phyloP scores from a whole-genome alignment of 53 echinoderm and acorn worm species.

The Luidia sarsii region DNA sequence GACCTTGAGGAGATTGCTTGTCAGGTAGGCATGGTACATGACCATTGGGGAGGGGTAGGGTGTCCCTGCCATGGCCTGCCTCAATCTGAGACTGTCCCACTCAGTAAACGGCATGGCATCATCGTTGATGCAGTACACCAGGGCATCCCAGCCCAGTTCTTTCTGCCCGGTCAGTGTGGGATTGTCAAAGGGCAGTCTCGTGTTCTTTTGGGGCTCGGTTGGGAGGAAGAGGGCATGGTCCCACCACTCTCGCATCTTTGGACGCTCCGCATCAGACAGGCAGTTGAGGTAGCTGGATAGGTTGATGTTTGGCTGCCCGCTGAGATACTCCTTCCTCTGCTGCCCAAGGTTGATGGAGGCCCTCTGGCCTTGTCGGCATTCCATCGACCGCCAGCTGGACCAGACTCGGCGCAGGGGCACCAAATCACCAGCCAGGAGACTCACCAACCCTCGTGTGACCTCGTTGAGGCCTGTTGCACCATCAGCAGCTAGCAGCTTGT shows the following conservation, averaged over 20 bases:
- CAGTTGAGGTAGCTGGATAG: background rate
- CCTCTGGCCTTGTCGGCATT: slow-evolving; percentile 23
- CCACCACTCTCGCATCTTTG: slow-evolving; percentile 12
- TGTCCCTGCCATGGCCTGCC: background rate
- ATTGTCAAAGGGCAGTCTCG: slow-evolving; percentile 39
- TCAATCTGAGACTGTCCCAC: slow-evolving; percentile 61
- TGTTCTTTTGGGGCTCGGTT: background rate
- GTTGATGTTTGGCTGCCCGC: background rate
- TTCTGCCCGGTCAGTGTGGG: slow-evolving; percentile 55
- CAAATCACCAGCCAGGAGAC: slow-evolving; percentile 12
- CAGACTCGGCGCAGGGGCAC: slow-evolving; percentile 26
- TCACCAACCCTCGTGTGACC: slow-evolving; percentile 29
- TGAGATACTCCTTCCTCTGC: slow-evolving; percentile 16
- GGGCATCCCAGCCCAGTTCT: background rate
- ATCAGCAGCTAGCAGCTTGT: slow-evolving; percentile 11
- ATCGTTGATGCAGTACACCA: slow-evolving; percentile 42
- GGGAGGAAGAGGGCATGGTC: slow-evolving; percentile 41
- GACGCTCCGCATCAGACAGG: background rate
- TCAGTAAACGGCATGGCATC: slow-evolving; percentile 38
- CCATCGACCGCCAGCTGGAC: slow-evolving; percentile 38
- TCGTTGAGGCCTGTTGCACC: slow-evolving; percentile 1
- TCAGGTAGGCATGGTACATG: slow-evolving; percentile 58
- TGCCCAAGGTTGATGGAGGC: slow-evolving; percentile 34
- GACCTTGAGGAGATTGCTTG: slow-evolving; percentile 31
- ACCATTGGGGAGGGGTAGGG: slow-evolving; percentile 27